A percentile compares a stretch with the other conserved stretches of the same genome.
phyloP scores from a whole-genome alignment of 2,113 vertebrate species.

The Sterna hirundo region DNA sequence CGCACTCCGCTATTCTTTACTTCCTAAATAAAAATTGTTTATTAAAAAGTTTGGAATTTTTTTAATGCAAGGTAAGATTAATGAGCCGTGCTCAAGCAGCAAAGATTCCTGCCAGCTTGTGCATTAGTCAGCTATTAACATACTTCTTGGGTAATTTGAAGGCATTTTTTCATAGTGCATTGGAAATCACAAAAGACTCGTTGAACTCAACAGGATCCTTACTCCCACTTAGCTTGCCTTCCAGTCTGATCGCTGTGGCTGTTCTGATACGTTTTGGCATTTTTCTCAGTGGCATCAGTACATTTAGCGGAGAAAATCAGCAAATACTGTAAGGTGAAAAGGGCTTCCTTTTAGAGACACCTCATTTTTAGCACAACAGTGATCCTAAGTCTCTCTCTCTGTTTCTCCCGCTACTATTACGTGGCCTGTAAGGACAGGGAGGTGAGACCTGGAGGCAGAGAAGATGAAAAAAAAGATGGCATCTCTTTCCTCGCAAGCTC shows the following conservation, averaged over 20 bases:
- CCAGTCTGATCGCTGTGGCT: neutral
- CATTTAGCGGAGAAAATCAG: neutral
- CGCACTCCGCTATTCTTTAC: neutral
- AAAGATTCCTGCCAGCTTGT: slow-evolving; percentile 48
- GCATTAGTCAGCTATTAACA: slow-evolving; percentile 68
- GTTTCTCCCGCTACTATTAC: neutral
- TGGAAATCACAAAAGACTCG: slow-evolving; percentile 59
- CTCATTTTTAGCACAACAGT: neutral
- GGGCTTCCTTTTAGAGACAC: neutral
- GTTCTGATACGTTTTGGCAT: neutral
- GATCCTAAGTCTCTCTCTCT: neutral
- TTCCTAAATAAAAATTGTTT: slow-evolving; percentile 41
- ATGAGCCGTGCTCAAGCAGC: slow-evolving; percentile 35
- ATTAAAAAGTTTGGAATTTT: slow-evolving; percentile 28
- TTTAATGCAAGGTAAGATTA: slow-evolving; percentile 47
- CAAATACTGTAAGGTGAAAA: neutral
- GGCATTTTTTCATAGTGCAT: slow-evolving; percentile 17
- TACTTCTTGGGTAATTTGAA: slow-evolving; percentile 53
- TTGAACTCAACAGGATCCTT: slow-evolving; percentile 6
- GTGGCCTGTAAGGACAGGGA: neutral
- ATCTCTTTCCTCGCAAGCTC: neutral
- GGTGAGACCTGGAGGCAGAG: neutral
- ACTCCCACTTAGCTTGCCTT: neutral
- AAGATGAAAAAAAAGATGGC: neutral
- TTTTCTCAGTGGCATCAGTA: neutral